phyloP scores from a whole-genome alignment of 2,888 invertebrate genomes.

The Muschampia plurimacula region DNA sequence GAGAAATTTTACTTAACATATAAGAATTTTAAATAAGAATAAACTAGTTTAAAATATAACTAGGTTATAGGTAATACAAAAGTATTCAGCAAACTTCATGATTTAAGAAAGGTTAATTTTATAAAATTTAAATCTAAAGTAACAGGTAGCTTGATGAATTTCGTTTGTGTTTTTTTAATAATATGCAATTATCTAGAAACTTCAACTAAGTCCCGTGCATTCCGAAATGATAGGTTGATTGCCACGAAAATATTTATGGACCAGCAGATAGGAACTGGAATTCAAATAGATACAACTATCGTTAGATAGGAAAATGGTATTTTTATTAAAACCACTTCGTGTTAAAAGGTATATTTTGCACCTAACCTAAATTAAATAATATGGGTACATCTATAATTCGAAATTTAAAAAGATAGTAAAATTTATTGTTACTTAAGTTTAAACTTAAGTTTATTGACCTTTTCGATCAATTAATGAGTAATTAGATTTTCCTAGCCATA shows the following conservation, averaged over 20 bases:
- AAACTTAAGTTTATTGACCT: too few relatives aligned
- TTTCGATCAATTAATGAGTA: too few relatives aligned
- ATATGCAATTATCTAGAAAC: constrained; percentile 67
- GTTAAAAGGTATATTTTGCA: too few relatives aligned
- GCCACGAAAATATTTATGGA: constrained; percentile 71
- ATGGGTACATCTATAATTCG: too few relatives aligned
- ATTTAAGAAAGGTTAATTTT: neutral
- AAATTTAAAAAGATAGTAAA: too few relatives aligned
- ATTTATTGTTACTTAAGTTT: too few relatives aligned
- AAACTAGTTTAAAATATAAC: too few relatives aligned
- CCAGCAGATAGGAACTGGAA: constrained; percentile 27
- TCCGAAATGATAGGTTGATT: constrained; percentile 76
- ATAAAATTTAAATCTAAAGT: neutral
- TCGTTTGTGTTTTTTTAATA: constrained; percentile 60
- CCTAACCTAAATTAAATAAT: too few relatives aligned
- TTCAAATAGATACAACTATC: constrained; percentile 20
- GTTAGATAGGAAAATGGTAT: constrained; percentile 13
- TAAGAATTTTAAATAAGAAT: too few relatives aligned
- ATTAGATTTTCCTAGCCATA: too few relatives aligned
- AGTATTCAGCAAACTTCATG: neutral
- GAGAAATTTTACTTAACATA: too few relatives aligned
- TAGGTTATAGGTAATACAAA: too few relatives aligned
- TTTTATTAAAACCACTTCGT: neutral
- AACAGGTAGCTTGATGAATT: constrained; percentile 58
- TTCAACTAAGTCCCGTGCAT: constrained; percentile 57